Evolutionary conservation across 2,797 vertebrate genomes (phyloP).

Genomic region (Fistularia commersonii): DNA sequence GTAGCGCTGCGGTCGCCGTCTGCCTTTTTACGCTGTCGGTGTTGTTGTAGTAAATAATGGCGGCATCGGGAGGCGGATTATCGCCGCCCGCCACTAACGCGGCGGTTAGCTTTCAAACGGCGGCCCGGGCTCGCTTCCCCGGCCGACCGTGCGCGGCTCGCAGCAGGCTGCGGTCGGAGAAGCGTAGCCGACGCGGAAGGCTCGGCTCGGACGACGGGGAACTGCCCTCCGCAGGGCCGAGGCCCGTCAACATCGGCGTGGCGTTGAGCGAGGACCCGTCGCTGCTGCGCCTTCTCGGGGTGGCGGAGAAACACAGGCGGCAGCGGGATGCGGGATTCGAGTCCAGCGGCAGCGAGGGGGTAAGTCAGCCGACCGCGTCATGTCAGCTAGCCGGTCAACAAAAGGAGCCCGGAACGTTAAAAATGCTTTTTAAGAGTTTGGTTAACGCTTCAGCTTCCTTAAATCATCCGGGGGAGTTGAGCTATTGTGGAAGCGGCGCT

Average conservation of each 20-base stretch:
- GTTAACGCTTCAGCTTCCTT: no score
- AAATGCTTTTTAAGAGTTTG: no score
- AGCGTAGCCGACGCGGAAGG: constrained; percentile 69
- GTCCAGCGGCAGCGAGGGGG: constrained; percentile 78
- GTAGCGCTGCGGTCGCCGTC: constrained; percentile 47
- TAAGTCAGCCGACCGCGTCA: constrained; percentile 48
- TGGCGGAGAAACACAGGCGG: constrained; percentile 77
- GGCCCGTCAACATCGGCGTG: constrained; percentile 75
- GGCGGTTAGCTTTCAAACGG: constrained; percentile 36
- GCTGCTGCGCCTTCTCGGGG: constrained; percentile 77
- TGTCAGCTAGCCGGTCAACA: constrained; percentile 5
- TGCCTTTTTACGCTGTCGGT: constrained; percentile 59
- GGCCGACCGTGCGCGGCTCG: constrained; percentile 75
- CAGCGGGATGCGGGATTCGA: constrained; percentile 76
- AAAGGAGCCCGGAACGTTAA: no score
- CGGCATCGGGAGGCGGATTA: constrained; percentile 83
- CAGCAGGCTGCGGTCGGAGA: constrained; percentile 69
- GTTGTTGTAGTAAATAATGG: constrained; percentile 86
- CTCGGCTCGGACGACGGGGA: constrained; percentile 57
- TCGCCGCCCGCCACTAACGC: constrained; percentile 73
- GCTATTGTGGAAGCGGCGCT: no score
- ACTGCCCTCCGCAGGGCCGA: constrained; percentile 64
- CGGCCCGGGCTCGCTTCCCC: constrained; percentile 82
- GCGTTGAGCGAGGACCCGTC: constrained; percentile 79
- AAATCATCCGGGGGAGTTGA: no score